Percentiles rank a stretch among this genome's conserved stretches.
phyloP scores from a whole-genome alignment of 1,140 invertebrate genomes.

The Episyrphus balteatus region DNA sequence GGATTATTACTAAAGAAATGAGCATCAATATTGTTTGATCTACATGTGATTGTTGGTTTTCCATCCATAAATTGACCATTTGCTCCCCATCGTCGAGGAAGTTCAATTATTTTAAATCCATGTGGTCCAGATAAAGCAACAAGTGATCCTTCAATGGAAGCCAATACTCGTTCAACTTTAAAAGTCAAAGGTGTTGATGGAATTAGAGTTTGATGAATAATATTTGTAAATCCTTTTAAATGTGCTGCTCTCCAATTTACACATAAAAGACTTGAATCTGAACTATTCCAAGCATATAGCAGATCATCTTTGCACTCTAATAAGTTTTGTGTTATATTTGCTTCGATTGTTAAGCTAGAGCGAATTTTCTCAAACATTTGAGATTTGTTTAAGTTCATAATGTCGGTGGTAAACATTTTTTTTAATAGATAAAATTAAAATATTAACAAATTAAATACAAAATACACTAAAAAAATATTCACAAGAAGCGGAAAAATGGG shows the following conservation, averaged over 20 bases:
- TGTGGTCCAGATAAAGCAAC: constrained; percentile 28
- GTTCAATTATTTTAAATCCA: constrained; percentile 33
- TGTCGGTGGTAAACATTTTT: constrained; percentile 21
- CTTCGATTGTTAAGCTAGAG: constrained; percentile 13
- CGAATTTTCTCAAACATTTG: constrained; percentile 26
- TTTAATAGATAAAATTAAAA: no score
- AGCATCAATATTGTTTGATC: constrained; percentile 50
- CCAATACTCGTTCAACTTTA: constrained; percentile 30
- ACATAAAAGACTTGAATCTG: constrained; percentile 17
- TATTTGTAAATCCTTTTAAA: constrained; percentile 1
- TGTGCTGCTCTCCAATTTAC: constrained; percentile 26
- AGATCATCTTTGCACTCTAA: constrained; percentile 33
- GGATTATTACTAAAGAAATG: constrained; percentile 45
- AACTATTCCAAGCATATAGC: constrained; percentile 26
- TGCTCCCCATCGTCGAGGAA: constrained; percentile 36
- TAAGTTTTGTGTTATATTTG: constrained; percentile 23
- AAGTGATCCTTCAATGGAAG: constrained; percentile 31
- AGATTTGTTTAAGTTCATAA: constrained; percentile 21
- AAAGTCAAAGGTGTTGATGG: constrained; percentile 26
- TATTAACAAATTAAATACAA: no score
- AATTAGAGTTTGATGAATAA: constrained; percentile 26
- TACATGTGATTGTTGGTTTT: constrained; percentile 31
- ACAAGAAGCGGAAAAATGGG: no score
- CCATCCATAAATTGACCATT: constrained; percentile 30
- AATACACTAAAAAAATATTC: no score